Conservation (phyloP, 2,113 vertebrate species). For the Dipodomys stephensi region DNA sequence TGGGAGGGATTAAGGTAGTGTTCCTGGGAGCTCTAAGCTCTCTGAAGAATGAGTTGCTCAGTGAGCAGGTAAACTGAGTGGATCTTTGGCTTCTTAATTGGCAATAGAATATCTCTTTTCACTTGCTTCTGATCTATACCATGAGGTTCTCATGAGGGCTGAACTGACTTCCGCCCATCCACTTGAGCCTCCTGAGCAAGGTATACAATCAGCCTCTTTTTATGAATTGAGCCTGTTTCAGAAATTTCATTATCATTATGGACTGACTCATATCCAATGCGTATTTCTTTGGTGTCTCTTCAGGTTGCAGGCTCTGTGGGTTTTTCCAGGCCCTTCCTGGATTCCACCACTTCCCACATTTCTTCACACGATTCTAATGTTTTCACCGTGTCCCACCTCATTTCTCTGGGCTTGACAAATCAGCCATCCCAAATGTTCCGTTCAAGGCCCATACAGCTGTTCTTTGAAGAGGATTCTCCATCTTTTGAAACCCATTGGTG, state of each 20-base stretch:
- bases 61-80: neutral
- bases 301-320: neutral
- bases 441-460: neutral
- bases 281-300: neutral
- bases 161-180: neutral
- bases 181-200: neutral
- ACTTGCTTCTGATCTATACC: neutral
- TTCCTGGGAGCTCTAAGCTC: neutral
- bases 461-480: neutral
- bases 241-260: neutral
- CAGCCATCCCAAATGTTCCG: neutral
- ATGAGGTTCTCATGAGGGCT: neutral
- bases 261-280: neutral
- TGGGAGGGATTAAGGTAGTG: neutral
- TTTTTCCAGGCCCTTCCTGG: neutral
- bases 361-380: neutral
- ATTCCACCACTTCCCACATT: neutral
- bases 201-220: neutral
- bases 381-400: accelerated
- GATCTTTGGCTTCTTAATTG: neutral
- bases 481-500: neutral
- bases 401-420: neutral
- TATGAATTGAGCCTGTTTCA: neutral
- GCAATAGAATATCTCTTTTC: neutral
- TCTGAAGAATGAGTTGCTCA: neutral